Base-by-base conservation (phyloP, 2,797 vertebrate genomes). In the Florisuga fusca region DNA sequence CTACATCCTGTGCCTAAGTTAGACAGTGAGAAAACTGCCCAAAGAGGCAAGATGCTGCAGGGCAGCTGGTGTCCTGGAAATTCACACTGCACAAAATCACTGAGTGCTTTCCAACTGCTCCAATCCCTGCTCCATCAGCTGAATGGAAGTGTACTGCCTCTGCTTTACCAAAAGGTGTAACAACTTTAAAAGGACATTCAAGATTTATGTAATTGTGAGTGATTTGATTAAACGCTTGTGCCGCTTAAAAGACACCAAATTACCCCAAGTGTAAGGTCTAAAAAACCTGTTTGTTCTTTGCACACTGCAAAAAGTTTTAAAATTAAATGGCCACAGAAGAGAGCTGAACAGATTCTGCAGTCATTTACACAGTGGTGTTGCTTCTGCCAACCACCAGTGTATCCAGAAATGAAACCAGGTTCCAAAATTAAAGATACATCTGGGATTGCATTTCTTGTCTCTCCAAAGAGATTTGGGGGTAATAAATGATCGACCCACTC, bases 21-120 rank as follows among this genome's bases (percentile, higher is more conserved):
- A 96, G 92, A 89, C 33, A 57, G 95, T 46, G 94, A 95, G 87
- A 95, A 90, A 94, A 90, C 67, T 94, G 95, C 90, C 96, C 96
- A 53, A 93, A 90, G 95, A 95, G 88, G 91, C 93, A 95, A 96
- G 90, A 82, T 94, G 94, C 76, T 69, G 71, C 48, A 86, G 93
- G 90, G 90, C 86, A 95, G 94, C 88, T 89, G 91, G 85, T 57
- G 93, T 75, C 88, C 87, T 93, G 80, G 31, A 76, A 96, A 94
- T 84, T 90, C 88, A 62, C 74, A 62, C 72, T 38, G 23, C 91
- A 55, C 51, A 86, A 94, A 86, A 81, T 78, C 59, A 58, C 27
- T 27, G 76, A 13, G 15, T 45, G 71, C 85, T 69, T 79, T 88
- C 84, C 31, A 93, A 84, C 48, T 90, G 51, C 69, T 76, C 67